A percentile compares a stretch with the other conserved stretches of the same genome.
phyloP scores from a whole-genome alignment of 2,888 invertebrate species.

The Acleris sparsana region DNA sequence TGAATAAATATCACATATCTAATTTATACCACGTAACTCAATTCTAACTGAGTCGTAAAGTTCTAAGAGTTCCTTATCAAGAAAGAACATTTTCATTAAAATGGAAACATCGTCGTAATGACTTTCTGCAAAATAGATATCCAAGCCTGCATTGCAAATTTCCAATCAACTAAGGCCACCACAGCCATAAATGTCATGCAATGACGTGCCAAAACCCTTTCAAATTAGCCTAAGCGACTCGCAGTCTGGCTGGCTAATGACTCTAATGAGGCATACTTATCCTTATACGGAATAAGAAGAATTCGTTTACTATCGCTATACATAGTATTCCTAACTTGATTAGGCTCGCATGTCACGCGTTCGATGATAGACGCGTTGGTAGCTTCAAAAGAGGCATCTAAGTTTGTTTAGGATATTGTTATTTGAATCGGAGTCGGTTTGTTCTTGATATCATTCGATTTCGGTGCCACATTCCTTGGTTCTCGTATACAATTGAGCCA shows the following conservation, averaged over 20 bases:
- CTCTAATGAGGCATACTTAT: slow-evolving; percentile 19
- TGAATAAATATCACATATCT: no score
- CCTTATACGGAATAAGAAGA: slow-evolving; percentile 17
- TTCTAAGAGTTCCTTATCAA: no score
- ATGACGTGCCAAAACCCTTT: slow-evolving; percentile 17
- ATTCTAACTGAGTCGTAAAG: no score
- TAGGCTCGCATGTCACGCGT: slow-evolving; percentile 23
- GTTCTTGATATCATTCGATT: no score
- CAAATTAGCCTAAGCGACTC: slow-evolving; percentile 30
- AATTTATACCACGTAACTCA: no score
- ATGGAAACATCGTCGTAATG: no score
- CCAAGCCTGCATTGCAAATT: no score
- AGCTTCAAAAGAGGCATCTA: slow-evolving; percentile 3
- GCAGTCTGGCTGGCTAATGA: slow-evolving; percentile 32
- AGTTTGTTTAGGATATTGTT: slow-evolving; percentile 12
- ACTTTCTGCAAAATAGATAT: no score
- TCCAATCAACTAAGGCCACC: no score
- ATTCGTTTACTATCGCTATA: slow-evolving; percentile 12
- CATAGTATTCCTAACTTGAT: background rate
- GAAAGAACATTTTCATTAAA: no score
- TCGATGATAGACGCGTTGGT: background rate
- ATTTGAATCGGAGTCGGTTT: background rate
- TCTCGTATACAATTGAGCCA: no score
- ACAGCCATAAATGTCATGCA: background rate
- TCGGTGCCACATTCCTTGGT: no score